These are phyloP conservation scores for Podargus strigoides DNA, from an alignment of 2,797 vertebrate genomes.

Conservation along the genomic window DNA sequence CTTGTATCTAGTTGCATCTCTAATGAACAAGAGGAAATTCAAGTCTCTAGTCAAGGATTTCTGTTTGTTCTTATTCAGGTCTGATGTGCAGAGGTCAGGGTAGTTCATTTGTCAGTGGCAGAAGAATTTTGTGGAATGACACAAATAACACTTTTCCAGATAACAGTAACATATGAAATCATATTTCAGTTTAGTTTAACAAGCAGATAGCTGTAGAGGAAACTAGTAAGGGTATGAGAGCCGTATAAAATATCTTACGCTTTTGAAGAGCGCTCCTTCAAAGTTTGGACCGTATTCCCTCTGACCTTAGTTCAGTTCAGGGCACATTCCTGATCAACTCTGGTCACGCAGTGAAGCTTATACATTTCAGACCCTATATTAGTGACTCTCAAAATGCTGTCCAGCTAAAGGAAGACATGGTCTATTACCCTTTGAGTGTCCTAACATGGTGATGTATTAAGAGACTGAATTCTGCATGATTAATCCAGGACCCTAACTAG, in stretches of 20 bases:
- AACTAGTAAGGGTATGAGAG: neutral
- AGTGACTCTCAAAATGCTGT: neutral
- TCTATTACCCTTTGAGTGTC: neutral
- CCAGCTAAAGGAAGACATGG: neutral
- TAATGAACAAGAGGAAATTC: neutral
- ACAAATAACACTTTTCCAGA: neutral
- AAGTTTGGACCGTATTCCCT: neutral
- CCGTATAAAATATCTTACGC: neutral
- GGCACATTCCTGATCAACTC: neutral
- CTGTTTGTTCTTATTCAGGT: neutral
- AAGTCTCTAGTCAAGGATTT: neutral
- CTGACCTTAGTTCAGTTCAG: neutral
- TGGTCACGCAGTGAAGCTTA: neutral
- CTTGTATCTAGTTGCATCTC: neutral
- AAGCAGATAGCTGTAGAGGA: neutral
- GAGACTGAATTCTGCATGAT: neutral
- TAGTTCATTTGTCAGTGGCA: neutral
- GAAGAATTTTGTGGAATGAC: neutral
- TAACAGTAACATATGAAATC: neutral
- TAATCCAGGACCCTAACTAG: neutral
- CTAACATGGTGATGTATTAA: neutral
- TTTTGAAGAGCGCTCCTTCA: neutral
- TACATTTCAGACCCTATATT: neutral
- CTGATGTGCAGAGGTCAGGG: neutral
- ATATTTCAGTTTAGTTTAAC: neutral